Evolutionary conservation across 2,113 vertebrate species (phyloP).

Genomic region (Coryphaenoides rupestris): DNA sequence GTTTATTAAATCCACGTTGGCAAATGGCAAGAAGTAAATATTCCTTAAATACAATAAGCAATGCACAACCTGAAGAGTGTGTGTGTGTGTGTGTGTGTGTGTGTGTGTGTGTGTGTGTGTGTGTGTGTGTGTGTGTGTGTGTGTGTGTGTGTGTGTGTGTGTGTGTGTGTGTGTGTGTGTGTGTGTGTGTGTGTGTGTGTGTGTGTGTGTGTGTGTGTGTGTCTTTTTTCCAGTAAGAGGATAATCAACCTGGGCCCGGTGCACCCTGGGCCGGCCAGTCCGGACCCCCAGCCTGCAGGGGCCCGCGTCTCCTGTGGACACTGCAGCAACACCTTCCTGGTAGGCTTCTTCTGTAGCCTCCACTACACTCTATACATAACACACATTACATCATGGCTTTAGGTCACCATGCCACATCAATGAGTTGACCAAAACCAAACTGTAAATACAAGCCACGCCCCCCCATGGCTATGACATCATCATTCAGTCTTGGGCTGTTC

Average conservation of each 20-base stretch:
- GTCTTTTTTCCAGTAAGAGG: conserved; percentile 78
- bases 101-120: background rate
- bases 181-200: background rate
- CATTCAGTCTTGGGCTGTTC: too few species aligned
- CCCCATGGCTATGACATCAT: too few species aligned
- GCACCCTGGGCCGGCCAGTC: conserved; percentile 84
- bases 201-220: conserved; percentile 8
- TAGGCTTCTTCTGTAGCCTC: conserved; percentile 44
- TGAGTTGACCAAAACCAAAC: too few species aligned
- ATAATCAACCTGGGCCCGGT: conserved; percentile 91
- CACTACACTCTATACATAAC: background rate
- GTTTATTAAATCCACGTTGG: too few species aligned
- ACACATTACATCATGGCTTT: background rate
- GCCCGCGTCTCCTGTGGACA: conserved; percentile 89
- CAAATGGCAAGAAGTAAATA: too few species aligned
- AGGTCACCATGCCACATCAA: too few species aligned
- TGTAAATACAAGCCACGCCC: too few species aligned
- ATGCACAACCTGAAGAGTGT: too few species aligned
- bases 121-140: conserved; percentile 1
- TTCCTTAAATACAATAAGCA: too few species aligned
- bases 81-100: too few species aligned
- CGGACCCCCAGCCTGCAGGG: conserved; percentile 85
- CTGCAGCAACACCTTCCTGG: conserved; percentile 92
- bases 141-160: conserved; percentile 1
- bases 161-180: conserved; percentile 1